Conservation (phyloP, 1,140 invertebrate species). For the Pogonognathellus flavescens region DNA sequence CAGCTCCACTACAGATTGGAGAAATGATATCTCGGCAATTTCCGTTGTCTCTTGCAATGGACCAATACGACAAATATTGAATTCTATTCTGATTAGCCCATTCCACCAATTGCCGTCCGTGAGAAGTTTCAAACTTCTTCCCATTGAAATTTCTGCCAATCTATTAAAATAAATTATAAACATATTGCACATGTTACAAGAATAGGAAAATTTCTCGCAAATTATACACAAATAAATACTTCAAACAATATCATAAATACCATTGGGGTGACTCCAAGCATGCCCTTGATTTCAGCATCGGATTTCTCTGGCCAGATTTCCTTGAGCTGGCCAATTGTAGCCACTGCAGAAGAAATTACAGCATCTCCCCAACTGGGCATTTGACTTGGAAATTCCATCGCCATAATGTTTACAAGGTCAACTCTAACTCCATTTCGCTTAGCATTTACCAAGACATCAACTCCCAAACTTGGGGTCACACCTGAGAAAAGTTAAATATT, state of each 20-base stretch:
- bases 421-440: conserved; percentile 61
- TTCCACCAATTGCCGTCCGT: conserved; percentile 61
- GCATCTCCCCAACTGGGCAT: conserved; percentile 63
- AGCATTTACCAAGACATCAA: conserved; percentile 61
- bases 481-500: too few relatives aligned
- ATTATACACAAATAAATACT: background rate
- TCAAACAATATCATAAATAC: background rate
- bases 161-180: background rate
- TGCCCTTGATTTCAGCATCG: conserved; percentile 61
- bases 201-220: background rate
- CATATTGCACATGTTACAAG: background rate
- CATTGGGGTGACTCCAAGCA: conserved; percentile 67
- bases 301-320: conserved; percentile 67
- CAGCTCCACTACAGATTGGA: conserved; percentile 49
- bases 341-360: conserved; percentile 58
- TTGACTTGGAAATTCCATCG: conserved; percentile 64
- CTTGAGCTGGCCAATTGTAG: conserved; percentile 59
- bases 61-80: conserved; percentile 63
- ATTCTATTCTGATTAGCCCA: conserved; percentile 63
- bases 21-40: conserved; percentile 52
- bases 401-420: conserved; percentile 66
- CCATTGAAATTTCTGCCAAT: conserved; percentile 66
- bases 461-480: conserved; percentile 62
- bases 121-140: conserved; percentile 60
- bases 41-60: conserved; percentile 65